Conservation (phyloP, 2,113 vertebrate genomes). For the Cyanoderma ruficeps region DNA sequence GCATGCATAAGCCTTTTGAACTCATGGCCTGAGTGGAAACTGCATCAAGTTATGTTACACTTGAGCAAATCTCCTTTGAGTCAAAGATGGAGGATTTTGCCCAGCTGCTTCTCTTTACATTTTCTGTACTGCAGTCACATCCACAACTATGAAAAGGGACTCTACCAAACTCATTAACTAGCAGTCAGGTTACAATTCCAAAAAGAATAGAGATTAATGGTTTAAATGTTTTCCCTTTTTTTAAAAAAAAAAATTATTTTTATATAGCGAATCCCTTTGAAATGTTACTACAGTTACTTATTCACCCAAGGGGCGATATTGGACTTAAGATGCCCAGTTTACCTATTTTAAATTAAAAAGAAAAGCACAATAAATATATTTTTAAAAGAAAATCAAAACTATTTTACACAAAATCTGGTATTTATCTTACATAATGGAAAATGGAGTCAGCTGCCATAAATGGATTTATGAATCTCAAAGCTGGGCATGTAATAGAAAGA, state of each 20-base stretch:
- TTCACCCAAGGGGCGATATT: not conserved
- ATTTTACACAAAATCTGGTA: not conserved
- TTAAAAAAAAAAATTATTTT: too few species aligned
- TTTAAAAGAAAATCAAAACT: fast-evolving
- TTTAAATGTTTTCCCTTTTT: not conserved
- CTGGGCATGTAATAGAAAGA: not conserved
- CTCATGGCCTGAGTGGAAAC: not conserved
- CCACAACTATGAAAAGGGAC: not conserved
- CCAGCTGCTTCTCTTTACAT: not conserved
- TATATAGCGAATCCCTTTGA: not conserved
- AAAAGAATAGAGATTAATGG: not conserved
- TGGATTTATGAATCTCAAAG: not conserved
- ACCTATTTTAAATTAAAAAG: not conserved
- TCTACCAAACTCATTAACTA: not conserved
- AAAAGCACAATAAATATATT: not conserved
- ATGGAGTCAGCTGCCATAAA: not conserved
- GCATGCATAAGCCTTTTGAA: constrained; percentile 1
- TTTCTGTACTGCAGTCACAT: not conserved
- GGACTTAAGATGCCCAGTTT: not conserved
- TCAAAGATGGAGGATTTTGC: not conserved
- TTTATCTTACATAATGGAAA: not conserved
- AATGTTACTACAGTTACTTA: not conserved
- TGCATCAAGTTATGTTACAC: not conserved
- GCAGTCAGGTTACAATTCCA: not conserved
- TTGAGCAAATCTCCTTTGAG: not conserved